Evolutionary conservation across 2,797 vertebrate species (phyloP).

Genomic region (Sebastes trivittatus): DNA sequence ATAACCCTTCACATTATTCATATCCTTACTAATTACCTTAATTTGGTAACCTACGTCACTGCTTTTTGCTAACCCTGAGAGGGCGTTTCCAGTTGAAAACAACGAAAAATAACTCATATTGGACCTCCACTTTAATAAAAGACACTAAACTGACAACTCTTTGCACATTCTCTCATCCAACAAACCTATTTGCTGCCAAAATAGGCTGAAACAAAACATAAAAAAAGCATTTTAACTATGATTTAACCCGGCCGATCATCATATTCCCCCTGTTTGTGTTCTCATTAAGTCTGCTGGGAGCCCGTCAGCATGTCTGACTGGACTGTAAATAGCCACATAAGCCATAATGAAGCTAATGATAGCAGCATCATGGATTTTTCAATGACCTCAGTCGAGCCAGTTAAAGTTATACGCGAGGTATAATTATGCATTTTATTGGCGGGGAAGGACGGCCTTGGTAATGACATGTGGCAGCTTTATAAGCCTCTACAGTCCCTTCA

Average conservation of each 20-base stretch:
- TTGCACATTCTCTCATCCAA: background rate
- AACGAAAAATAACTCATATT: too few species aligned
- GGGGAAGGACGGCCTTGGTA: constrained; percentile 39
- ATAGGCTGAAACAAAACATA: background rate
- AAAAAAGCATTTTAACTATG: background rate
- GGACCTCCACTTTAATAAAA: too few species aligned
- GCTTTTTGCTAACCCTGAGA: too few species aligned
- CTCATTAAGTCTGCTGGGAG: constrained; percentile 45
- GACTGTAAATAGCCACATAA: constrained; percentile 46
- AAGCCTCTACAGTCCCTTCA: constrained; percentile 19
- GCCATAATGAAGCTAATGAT: constrained; percentile 46
- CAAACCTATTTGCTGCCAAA: background rate
- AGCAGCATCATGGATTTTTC: constrained; percentile 58
- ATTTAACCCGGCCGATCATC: constrained; percentile 11
- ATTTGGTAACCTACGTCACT: too few species aligned
- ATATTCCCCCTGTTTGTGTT: constrained; percentile 26
- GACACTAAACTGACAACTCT: too few species aligned
- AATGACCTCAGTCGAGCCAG: constrained; percentile 65
- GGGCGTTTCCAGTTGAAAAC: too few species aligned
- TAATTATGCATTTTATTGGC: constrained; percentile 67
- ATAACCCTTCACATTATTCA: too few species aligned
- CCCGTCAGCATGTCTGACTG: constrained; percentile 21
- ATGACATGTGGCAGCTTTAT: constrained; percentile 66
- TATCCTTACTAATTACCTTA: too few species aligned
- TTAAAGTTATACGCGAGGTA: constrained; percentile 51